Conservation (phyloP, 2,888 invertebrate species). For the Carcina quercana region DNA sequence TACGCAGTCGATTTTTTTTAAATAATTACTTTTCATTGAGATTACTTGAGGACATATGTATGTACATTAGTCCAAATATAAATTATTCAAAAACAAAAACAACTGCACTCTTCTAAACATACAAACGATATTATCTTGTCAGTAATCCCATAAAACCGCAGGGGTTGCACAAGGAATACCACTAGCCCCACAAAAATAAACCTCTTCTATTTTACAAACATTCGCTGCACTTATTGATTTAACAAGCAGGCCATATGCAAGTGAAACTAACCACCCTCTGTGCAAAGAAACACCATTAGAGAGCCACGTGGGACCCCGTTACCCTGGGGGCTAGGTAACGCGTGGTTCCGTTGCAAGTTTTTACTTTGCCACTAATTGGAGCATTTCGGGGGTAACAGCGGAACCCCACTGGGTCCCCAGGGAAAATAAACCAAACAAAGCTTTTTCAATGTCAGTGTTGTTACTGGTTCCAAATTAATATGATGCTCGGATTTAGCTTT, state of each 20-base stretch:
- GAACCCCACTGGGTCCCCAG: conserved; percentile 47
- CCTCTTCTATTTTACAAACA: conserved; percentile 7
- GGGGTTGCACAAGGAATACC: conserved; percentile 6
- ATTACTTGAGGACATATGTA: too few species aligned
- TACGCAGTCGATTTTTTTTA: too few species aligned
- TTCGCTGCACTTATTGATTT: conserved; percentile 43
- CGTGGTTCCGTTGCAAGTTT: conserved; percentile 68
- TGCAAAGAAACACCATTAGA: conserved; percentile 68
- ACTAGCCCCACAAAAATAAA: conserved; percentile 7
- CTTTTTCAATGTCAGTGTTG: conserved; percentile 65
- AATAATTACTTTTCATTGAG: too few species aligned
- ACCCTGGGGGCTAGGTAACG: conserved; percentile 51
- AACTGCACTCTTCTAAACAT: too few species aligned
- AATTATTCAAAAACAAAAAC: too few species aligned
- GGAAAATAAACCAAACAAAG: conserved; percentile 41
- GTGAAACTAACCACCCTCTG: conserved; percentile 54
- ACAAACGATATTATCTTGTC: too few species aligned
- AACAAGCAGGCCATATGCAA: conserved; percentile 62
- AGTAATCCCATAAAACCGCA: too few species aligned
- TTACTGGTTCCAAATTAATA: conserved; percentile 42
- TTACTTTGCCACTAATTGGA: conserved; percentile 72
- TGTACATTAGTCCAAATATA: too few species aligned
- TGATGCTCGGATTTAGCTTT: conserved; percentile 21
- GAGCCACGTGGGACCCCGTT: conserved; percentile 52
- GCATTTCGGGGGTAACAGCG: conserved; percentile 52